phyloP scores from a whole-genome alignment of 2,113 vertebrate species.

The Meleagris gallopavo region DNA sequence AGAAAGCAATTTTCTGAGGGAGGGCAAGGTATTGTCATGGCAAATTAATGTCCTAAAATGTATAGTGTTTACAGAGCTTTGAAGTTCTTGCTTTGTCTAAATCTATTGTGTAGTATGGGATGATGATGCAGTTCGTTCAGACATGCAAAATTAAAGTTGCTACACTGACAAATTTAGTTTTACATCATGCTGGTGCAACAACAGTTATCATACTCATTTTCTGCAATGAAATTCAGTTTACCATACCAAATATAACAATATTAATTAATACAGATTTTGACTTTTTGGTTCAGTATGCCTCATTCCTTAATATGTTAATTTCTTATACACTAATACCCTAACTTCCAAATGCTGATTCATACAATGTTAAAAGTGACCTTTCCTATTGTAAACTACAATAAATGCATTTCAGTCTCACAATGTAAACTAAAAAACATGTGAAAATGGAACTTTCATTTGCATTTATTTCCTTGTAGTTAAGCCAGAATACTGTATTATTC shows the following conservation, averaged over 20 bases:
- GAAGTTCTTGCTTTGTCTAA: not conserved
- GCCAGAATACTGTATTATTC: slow-evolving; percentile 34
- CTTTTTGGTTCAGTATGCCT: slow-evolving; percentile 21
- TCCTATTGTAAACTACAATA: not conserved
- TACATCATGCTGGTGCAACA: not conserved
- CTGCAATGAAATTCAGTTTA: not conserved
- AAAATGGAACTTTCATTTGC: slow-evolving; percentile 44
- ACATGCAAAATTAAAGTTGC: not conserved
- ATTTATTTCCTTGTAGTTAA: slow-evolving; percentile 49
- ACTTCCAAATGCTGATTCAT: not conserved
- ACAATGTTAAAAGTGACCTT: not conserved
- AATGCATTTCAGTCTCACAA: slow-evolving; percentile 18
- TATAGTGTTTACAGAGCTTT: not conserved
- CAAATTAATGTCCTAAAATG: not conserved
- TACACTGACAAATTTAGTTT: not conserved
- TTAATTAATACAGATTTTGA: not conserved
- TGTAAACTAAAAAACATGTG: not conserved
- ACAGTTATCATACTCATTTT: not conserved
- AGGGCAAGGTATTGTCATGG: not conserved
- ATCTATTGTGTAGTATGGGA: not conserved
- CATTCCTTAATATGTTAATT: slow-evolving; percentile 26
- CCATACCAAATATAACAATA: not conserved
- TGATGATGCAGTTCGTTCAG: not conserved
- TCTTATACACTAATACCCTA: slow-evolving; percentile 32
- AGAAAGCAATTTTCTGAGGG: not conserved